Percentiles rank a stretch among this genome's conserved stretches.
Conservation (phyloP, 1,140 invertebrate genomes). For the Philopotamus ludificatus region DNA sequence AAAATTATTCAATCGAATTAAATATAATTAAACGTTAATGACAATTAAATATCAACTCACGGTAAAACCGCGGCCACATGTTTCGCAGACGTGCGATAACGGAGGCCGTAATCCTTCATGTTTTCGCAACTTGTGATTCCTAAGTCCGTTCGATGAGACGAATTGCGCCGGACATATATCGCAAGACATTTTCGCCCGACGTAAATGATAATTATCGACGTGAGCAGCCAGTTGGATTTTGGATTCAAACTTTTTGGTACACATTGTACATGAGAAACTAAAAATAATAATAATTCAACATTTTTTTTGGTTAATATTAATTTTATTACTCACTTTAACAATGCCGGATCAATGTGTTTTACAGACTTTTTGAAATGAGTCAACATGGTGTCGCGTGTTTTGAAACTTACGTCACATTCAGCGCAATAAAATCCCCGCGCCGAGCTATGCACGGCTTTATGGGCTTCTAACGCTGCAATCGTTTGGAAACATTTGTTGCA, state of each 20-base stretch:
- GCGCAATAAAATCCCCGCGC: conserved; percentile 11
- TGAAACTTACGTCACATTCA: conserved; percentile 10
- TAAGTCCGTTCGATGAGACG: conserved; percentile 9
- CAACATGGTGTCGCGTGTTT: conserved; percentile 19
- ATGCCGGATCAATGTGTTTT: conserved; percentile 9
- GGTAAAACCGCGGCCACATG: conserved; percentile 13
- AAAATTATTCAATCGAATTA: neutral
- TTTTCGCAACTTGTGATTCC: neutral
- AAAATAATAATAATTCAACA: neutral
- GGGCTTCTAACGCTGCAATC: neutral
- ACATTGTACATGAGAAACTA: neutral
- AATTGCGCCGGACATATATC: conserved; percentile 13
- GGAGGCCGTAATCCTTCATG: conserved; percentile 6
- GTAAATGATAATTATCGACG: conserved; percentile 2
- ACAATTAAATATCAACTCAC: conserved; percentile 2
- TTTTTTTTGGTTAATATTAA: neutral
- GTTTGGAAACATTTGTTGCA: conserved; percentile 21
- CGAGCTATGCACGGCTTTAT: conserved; percentile 12
- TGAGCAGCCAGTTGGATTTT: conserved; percentile 8
- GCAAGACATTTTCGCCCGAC: neutral
- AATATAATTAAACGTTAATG: neutral
- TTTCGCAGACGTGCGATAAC: conserved; percentile 3
- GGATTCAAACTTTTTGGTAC: conserved; percentile 9
- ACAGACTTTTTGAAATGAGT: neutral
- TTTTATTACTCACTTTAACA: neutral